phyloP scores from a whole-genome alignment of 2,797 vertebrate species.

The Heterohyrax brucei region DNA sequence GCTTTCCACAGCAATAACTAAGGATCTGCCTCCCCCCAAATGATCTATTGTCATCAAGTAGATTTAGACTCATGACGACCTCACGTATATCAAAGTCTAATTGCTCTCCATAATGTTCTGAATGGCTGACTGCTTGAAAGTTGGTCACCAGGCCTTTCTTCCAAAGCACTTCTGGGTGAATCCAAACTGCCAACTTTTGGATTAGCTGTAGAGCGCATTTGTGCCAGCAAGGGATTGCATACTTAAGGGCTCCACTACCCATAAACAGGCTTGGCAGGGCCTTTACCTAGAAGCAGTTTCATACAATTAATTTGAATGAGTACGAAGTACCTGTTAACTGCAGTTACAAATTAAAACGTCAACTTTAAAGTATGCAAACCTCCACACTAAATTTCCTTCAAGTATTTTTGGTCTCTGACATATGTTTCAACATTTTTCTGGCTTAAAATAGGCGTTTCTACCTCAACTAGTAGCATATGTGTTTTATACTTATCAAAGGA shows the following conservation, averaged over 20 bases:
- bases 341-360: not conserved
- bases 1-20: not conserved
- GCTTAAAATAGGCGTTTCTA: not conserved
- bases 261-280: not conserved
- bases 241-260: not conserved
- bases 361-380: not conserved
- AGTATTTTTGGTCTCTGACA: not conserved
- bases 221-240: not conserved
- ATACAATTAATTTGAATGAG: slow-evolving; percentile 9
- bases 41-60: no score
- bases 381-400: slow-evolving; percentile 18
- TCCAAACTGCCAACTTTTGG: not conserved
- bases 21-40: not conserved
- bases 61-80: not conserved
- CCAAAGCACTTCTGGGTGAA: not conserved
- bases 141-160: not conserved
- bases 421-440: not conserved
- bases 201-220: not conserved
- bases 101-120: not conserved
- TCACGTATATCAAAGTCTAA: not conserved
- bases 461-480: not conserved
- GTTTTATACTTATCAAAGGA: slow-evolving; percentile 14
- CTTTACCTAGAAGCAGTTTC: not conserved
- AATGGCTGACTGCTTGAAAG: not conserved
- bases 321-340: not conserved